Conservation (phyloP, 2,113 vertebrate genomes). For the Pterocles orientalis region DNA sequence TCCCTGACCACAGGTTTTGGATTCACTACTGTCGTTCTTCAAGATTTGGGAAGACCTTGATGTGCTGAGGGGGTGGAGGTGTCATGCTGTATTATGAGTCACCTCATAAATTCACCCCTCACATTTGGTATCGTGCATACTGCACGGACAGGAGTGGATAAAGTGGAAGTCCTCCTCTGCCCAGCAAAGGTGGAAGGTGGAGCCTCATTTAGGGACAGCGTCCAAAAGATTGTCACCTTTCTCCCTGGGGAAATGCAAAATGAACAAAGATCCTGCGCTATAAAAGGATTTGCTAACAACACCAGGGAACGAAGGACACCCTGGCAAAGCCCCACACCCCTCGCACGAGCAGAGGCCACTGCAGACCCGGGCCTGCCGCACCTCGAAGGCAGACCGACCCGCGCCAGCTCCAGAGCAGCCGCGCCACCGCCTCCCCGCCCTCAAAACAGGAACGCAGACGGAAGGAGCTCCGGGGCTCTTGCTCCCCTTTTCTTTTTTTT, state of each 20-base stretch:
- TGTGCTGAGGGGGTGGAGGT: neutral
- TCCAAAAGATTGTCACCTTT: neutral
- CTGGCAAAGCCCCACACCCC: neutral
- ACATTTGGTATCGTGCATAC: neutral
- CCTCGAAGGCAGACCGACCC: neutral
- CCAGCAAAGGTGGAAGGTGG: neutral
- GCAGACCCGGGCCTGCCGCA: neutral
- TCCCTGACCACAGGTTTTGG: neutral
- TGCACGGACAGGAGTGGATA: rapidly evolving
- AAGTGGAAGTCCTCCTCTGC: neutral
- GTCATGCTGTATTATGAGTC: neutral
- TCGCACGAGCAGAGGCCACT: neutral
- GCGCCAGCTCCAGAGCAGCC: too few species aligned
- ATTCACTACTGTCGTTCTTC: neutral
- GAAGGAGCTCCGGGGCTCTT: neutral
- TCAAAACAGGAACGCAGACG: rapidly evolving
- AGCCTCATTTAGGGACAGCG: rapidly evolving
- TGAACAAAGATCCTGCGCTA: neutral
- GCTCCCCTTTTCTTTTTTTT: neutral
- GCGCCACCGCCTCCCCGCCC: too few species aligned
- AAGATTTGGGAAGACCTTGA: neutral
- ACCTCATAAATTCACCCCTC: neutral
- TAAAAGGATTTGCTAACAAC: neutral
- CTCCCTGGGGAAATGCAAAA: rapidly evolving
- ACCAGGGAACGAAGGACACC: neutral